phyloP scores from a whole-genome alignment of 2,888 invertebrate genomes.

The Hesperia comma region DNA sequence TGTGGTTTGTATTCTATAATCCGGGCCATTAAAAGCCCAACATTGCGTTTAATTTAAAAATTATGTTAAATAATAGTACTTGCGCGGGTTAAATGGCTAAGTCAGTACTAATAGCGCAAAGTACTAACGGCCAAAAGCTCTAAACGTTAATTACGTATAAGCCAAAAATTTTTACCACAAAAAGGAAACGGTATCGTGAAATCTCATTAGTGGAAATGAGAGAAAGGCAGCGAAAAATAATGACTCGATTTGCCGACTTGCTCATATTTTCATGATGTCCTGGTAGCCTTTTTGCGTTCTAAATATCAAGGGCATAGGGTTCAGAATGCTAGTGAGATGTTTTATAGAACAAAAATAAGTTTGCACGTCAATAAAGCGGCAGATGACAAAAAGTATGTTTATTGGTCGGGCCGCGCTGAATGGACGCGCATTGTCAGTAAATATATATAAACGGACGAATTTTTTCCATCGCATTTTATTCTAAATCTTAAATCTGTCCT shows the following conservation, averaged over 20 bases:
- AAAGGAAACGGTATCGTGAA: constrained; percentile 50
- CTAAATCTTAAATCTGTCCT: no score
- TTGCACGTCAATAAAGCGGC: constrained; percentile 14
- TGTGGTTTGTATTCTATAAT: neutral
- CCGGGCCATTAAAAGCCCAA: neutral
- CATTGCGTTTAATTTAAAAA: constrained; percentile 2
- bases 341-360: constrained; percentile 10
- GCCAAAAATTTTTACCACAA: constrained; percentile 29
- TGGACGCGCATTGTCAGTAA: neutral
- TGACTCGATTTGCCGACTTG: constrained; percentile 51
- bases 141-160: constrained; percentile 35
- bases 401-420: constrained; percentile 9
- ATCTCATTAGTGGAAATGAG: constrained; percentile 67
- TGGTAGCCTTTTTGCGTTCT: constrained; percentile 15
- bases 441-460: neutral
- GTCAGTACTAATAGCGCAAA: constrained; percentile 15
- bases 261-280: constrained; percentile 31
- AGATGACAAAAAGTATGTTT: constrained; percentile 18
- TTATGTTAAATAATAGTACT: constrained; percentile 9
- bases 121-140: constrained; percentile 11
- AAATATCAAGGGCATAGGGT: constrained; percentile 14
- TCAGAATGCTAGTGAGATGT: neutral
- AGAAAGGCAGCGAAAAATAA: constrained; percentile 68
- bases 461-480: neutral
- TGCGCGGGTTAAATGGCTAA: neutral